Conservation (phyloP, 2,888 invertebrate species). For the Abrostola triplasia region DNA sequence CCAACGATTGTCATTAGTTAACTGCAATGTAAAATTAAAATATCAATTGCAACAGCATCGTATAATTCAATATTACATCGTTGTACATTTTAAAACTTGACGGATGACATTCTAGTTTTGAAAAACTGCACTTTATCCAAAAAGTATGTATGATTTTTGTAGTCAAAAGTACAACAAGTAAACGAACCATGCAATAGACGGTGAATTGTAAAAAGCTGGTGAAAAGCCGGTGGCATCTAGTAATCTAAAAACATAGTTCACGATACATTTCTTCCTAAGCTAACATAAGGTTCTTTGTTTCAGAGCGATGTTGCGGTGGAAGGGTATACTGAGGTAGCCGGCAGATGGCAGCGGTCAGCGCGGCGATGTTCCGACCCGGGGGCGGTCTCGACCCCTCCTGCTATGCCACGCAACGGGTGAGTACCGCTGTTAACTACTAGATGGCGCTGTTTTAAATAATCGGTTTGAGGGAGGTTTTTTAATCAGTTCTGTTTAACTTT, state of each 20-base stretch:
- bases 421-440: constrained; percentile 65
- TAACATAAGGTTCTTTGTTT: constrained; percentile 63
- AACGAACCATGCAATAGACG: no score
- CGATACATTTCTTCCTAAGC: background rate
- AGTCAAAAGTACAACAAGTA: no score
- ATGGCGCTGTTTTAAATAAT: constrained; percentile 66
- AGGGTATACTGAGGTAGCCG: constrained; percentile 88
- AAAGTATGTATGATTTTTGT: no score
- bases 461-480: background rate
- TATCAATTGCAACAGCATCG: no score
- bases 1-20: no score
- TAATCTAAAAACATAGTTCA: constrained; percentile 23
- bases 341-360: constrained; percentile 91
- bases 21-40: no score
- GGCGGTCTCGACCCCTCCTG: constrained; percentile 90
- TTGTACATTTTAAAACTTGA: no score
- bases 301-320: constrained; percentile 89
- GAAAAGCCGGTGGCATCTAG: constrained; percentile 47
- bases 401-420: constrained; percentile 90
- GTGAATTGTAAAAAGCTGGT: background rate
- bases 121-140: no score
- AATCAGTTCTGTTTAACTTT: no score
- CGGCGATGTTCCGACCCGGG: constrained; percentile 91
- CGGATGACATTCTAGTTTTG: no score
- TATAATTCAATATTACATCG: no score